Percentiles rank a stretch among this genome's conserved stretches.
phyloP scores from a whole-genome alignment of 2,113 vertebrate genomes.

The Cyprinodon variegatus region DNA sequence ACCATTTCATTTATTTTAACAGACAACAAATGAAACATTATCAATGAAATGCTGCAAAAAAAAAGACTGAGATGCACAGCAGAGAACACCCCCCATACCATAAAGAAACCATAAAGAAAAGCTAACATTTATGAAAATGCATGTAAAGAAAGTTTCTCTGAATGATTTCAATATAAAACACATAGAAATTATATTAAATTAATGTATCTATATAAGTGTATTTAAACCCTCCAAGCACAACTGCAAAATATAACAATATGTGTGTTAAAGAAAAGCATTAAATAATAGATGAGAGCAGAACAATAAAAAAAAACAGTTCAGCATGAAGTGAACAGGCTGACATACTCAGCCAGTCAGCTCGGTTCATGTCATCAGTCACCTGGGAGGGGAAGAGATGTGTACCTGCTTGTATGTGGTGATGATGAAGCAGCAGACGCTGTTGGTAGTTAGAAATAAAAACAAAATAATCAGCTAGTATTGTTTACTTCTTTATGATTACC shows the following conservation, averaged over 20 bases:
- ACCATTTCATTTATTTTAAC: neutral
- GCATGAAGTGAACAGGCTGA: neutral
- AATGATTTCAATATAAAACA: too few relatives aligned
- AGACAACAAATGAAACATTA: constrained; percentile 11
- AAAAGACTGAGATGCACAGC: neutral
- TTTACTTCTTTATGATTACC: neutral
- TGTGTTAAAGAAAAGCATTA: neutral
- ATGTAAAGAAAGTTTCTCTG: neutral
- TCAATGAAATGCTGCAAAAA: constrained; percentile 6
- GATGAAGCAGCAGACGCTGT: too few relatives aligned
- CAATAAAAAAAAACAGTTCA: neutral
- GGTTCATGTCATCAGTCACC: too few relatives aligned
- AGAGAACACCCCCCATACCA: neutral
- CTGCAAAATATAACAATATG: neutral
- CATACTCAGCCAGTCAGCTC: too few relatives aligned
- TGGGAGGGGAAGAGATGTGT: too few relatives aligned
- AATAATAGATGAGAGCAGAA: neutral
- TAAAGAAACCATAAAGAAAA: neutral
- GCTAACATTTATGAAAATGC: neutral
- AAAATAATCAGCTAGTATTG: neutral
- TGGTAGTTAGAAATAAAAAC: neutral
- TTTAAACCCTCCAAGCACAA: neutral
- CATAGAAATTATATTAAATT: too few relatives aligned
- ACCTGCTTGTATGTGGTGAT: too few relatives aligned
- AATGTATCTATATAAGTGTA: too few relatives aligned